These are phyloP conservation scores for Dryobota labecula DNA, from an alignment of 2,888 invertebrate species.

Conservation along the genomic window DNA sequence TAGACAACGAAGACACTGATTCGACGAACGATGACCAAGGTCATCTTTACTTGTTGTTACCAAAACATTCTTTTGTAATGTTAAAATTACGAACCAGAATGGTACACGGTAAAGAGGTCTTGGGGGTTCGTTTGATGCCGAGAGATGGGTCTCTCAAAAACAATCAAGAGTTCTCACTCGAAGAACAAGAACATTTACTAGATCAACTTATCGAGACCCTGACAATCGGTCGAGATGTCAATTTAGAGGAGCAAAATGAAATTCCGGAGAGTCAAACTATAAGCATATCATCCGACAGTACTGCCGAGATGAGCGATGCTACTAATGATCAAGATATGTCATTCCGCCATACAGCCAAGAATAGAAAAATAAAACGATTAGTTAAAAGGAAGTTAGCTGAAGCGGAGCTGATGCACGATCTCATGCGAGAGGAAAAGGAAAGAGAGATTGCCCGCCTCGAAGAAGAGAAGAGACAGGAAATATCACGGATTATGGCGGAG, in stretches of 20 bases:
- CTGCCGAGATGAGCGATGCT: slow-evolving; percentile 1
- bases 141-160: neutral
- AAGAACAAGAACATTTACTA: slow-evolving; percentile 24
- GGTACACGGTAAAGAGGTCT: neutral
- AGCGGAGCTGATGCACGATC: neutral
- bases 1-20: neutral
- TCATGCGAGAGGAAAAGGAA: slow-evolving; percentile 10
- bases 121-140: slow-evolving; percentile 19
- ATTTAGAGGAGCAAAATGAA: neutral
- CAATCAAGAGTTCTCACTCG: slow-evolving; percentile 1
- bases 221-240: neutral
- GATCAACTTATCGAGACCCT: slow-evolving; percentile 26
- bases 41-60: slow-evolving; percentile 28
- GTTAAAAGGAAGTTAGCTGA: slow-evolving; percentile 5
- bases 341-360: neutral
- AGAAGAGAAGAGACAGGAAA: neutral
- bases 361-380: neutral
- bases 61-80: slow-evolving; percentile 21
- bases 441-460: neutral
- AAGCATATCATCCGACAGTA: slow-evolving; percentile 1
- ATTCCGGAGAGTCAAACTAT: neutral
- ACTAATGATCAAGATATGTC: neutral
- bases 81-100: slow-evolving; percentile 27
- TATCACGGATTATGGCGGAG: neutral
- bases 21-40: neutral